A percentile compares a stretch with the other conserved stretches of the same genome.
phyloP scores from a whole-genome alignment of 1,140 invertebrate species.

The Zophobas atratus region DNA sequence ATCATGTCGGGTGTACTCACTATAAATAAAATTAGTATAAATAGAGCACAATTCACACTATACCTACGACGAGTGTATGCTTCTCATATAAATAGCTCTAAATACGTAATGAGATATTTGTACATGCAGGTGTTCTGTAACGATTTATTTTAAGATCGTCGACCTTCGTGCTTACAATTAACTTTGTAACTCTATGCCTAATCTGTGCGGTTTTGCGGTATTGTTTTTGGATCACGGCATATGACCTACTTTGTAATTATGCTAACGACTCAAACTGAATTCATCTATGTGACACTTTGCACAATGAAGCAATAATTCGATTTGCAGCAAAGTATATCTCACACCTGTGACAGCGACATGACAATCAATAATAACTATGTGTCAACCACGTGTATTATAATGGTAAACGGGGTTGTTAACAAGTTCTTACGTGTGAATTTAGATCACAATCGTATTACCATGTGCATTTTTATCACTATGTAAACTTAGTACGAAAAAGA shows the following conservation, averaged over 20 bases:
- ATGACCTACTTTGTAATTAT: constrained; percentile 18
- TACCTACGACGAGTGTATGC: background rate
- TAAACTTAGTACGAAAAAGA: too few species aligned
- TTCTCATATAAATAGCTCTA: constrained; percentile 16
- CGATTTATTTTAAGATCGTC: constrained; percentile 20
- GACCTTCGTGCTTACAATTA: background rate
- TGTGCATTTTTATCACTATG: background rate
- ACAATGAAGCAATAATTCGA: constrained; percentile 27
- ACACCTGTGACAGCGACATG: constrained; percentile 9
- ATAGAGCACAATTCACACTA: background rate
- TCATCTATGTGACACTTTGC: constrained; percentile 3
- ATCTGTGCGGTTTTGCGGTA: background rate
- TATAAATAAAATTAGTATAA: constrained; percentile 7
- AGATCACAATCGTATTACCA: background rate
- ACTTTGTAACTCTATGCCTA: background rate
- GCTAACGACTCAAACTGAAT: constrained; percentile 26
- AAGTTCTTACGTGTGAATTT: background rate
- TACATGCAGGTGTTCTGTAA: constrained; percentile 11
- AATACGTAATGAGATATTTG: constrained; percentile 22
- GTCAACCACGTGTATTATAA: background rate
- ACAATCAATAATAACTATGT: constrained; percentile 6
- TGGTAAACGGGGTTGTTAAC: background rate
- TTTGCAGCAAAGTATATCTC: background rate
- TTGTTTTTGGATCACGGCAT: constrained; percentile 2
- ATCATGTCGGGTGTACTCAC: background rate